phyloP scores from a whole-genome alignment of 2,888 invertebrate species.

The Acronicta leporina region DNA sequence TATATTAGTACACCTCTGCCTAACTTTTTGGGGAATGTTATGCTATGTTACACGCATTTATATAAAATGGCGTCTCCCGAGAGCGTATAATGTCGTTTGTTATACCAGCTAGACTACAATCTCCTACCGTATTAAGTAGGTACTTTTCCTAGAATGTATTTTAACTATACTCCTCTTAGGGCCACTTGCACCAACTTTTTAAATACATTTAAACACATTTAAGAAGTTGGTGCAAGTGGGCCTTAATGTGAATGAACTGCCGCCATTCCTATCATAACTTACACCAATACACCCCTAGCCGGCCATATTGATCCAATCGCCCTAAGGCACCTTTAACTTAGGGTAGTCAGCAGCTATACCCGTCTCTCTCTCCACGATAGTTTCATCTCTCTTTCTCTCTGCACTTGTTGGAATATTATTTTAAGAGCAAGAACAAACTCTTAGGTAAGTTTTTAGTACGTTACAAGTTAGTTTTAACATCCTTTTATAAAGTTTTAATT shows the following conservation, averaged over 20 bases:
- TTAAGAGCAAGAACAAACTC: slow-evolving; percentile 24
- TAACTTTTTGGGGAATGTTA: no score
- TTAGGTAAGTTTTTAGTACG: slow-evolving; percentile 1
- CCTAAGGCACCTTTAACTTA: slow-evolving; percentile 49
- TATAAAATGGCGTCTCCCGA: no score
- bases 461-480: neutral
- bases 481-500: slow-evolving; percentile 4
- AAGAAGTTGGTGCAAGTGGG: no score
- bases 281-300: slow-evolving; percentile 41
- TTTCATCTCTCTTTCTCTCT: slow-evolving; percentile 31
- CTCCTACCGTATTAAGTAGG: no score
- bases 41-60: no score
- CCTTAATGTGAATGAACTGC: slow-evolving; percentile 51
- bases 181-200: no score
- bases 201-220: no score
- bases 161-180: neutral
- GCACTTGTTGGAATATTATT: slow-evolving; percentile 30
- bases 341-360: slow-evolving; percentile 44
- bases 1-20: no score
- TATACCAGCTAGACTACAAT: neutral
- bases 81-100: neutral
- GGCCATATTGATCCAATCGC: slow-evolving; percentile 56
- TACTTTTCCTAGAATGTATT: neutral
- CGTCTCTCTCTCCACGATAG: slow-evolving; percentile 30
- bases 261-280: slow-evolving; percentile 36